These are phyloP conservation scores for Sarcophaga caerulescens DNA, from an alignment of 2,888 invertebrate species.

Conservation along the genomic window DNA sequence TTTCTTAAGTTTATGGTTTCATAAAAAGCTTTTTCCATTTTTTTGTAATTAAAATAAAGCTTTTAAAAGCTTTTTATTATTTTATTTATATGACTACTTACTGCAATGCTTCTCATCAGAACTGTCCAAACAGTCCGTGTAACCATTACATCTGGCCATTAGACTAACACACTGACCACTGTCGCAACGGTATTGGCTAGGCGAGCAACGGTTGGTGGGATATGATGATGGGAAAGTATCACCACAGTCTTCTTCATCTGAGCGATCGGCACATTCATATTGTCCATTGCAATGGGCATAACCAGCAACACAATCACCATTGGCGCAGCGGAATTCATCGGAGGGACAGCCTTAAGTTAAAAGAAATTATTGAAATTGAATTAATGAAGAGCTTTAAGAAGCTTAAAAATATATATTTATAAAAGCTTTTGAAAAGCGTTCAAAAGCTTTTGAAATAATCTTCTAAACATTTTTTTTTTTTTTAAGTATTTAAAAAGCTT, in stretches of 20 bases:
- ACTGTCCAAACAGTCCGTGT: slow-evolving; percentile 83
- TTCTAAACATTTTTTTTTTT: too few species aligned
- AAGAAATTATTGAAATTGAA: neutral
- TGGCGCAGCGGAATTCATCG: slow-evolving; percentile 86
- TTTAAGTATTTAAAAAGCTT: too few species aligned
- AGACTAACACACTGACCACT: slow-evolving; percentile 78
- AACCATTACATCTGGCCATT: slow-evolving; percentile 82
- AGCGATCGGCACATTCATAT: slow-evolving; percentile 85
- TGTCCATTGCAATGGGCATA: slow-evolving; percentile 85
- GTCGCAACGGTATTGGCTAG: slow-evolving; percentile 79
- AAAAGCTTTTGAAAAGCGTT: too few species aligned
- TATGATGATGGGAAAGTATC: slow-evolving; percentile 68
- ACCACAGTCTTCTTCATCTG: slow-evolving; percentile 86
- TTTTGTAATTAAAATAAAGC: neutral
- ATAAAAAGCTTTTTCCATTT: neutral
- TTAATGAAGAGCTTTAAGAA: neutral
- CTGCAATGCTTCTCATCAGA: slow-evolving; percentile 84
- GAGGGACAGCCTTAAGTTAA: slow-evolving; percentile 83
- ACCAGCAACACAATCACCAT: slow-evolving; percentile 86
- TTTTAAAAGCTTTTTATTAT: too few species aligned
- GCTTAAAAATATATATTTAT: too few species aligned
- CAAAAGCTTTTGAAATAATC: too few species aligned
- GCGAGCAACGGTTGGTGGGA: slow-evolving; percentile 72
- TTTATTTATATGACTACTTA: slow-evolving; percentile 74
- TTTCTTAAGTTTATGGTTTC: too few species aligned